Evolutionary conservation across 2,797 vertebrate genomes (phyloP), one percentile per base, ranked within the genome.

Genomic region (Lacerta agilis): DNA sequence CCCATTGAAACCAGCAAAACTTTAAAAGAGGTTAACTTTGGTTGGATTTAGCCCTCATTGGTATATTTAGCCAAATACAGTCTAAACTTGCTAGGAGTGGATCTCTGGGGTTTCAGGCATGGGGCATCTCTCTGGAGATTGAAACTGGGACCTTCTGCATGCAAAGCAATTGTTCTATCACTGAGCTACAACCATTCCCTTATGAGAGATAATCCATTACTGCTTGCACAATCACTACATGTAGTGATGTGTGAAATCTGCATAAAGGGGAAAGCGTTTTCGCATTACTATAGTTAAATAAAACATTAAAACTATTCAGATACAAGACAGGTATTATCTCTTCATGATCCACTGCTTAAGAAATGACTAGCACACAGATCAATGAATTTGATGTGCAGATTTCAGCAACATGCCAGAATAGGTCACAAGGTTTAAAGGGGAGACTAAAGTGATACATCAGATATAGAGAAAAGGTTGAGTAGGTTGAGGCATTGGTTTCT

Each of bases 381-480:
- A 58, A 38, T 86, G 81, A 87, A 88, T 49, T 15, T 87, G 82
- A 90, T 71, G 29, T 6, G 58, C 79, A 69, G 8, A 38, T 64
- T 6, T 64, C 92, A 58, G 13, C 64, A 93, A 49, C 43, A 86
- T 29, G 29, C 29, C 29, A 88, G 71, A 87, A 36, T 8, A 7
- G 90, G 66, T 86, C 84, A 91, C 81, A 45, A 81, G 85, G 91
- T 92, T 92, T 79, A 88, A 38, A 41, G 78, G 87, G 88, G 89
- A 93, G 43, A 13, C 87, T 1, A 92, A 1, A 0, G 82, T 29
- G 4, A 82, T 91, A 18, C 81, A 75, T 76, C 20, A 9, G 66
- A 27, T 3, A 33, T 18, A 58, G 8, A 79, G 58, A 64, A 64
- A 64, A 11, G n/a, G n/a, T n/a, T n/a, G n/a, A n/a, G n/a, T n/a